A percentile compares a stretch with the other conserved stretches of the same genome.
Evolutionary conservation across 2,888 invertebrate genomes (phyloP).

Genomic region (Reticulitermes lucifugus): DNA sequence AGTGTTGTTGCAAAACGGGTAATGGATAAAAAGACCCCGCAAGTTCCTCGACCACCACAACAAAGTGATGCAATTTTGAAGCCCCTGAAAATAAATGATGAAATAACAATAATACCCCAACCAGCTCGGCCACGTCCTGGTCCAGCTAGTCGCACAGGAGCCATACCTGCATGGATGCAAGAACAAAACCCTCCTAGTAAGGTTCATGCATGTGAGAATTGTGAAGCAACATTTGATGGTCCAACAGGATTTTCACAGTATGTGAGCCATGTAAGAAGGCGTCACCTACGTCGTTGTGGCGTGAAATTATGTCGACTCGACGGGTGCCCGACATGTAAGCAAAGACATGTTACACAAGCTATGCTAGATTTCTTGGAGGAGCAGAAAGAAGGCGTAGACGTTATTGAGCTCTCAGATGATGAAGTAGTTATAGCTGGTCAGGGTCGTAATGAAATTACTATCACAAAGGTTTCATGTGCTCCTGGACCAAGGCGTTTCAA

Average conservation of each 20-base stretch:
- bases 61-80: slow-evolving; percentile 69
- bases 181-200: slow-evolving; percentile 34
- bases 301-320: slow-evolving; percentile 52
- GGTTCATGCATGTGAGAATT: slow-evolving; percentile 48
- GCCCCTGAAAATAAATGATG: slow-evolving; percentile 88
- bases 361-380: slow-evolving; percentile 48
- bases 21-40: slow-evolving; percentile 78
- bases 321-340: slow-evolving; percentile 51
- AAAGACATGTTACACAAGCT: slow-evolving; percentile 43
- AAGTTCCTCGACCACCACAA: slow-evolving; percentile 42
- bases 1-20: slow-evolving; percentile 90
- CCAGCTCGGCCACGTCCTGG: slow-evolving; percentile 66
- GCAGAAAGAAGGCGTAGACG: slow-evolving; percentile 52
- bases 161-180: slow-evolving; percentile 43
- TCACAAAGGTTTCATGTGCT: slow-evolving; percentile 54
- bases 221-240: slow-evolving; percentile 53
- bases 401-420: slow-evolving; percentile 56
- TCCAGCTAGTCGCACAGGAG: slow-evolving; percentile 52
- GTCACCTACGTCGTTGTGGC: slow-evolving; percentile 50
- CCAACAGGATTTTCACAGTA: slow-evolving; percentile 50
- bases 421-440: slow-evolving; percentile 54
- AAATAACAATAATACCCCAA: slow-evolving; percentile 90
- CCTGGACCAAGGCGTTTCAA: slow-evolving; percentile 52
- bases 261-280: slow-evolving; percentile 50
- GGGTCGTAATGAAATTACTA: slow-evolving; percentile 55